Base-by-base conservation (phyloP, 2,888 invertebrate species). In the Mactromeris polynyma region DNA sequence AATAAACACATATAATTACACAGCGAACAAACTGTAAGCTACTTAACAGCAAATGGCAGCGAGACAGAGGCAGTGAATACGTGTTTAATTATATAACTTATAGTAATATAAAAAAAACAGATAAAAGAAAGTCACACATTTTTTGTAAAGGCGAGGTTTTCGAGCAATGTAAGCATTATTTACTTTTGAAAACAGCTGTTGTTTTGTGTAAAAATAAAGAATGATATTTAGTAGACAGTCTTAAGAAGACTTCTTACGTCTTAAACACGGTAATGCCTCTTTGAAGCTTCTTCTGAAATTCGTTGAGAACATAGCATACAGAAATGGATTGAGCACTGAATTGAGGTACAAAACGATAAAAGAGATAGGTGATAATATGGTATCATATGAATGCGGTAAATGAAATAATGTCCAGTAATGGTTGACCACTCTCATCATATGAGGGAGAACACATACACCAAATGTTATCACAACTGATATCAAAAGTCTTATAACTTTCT, bases 281-380 rank as follows among this genome's bases (percentile, higher is more conserved):
- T 98, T 97, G 98, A 99, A 98, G 31, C 98, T 98, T 95, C 98
- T 98, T 85, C 98, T 97, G 96, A 98, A 98, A 95, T 98, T 98
- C 90, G 98, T 98, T 2, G 98, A 98, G 83, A 99, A 97, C 96
- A 99, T 98, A 6, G 99, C 99, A 97, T 99, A 99, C 14, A 99
- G 97, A 83, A 99, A 97, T 0, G 99, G 99, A 97, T 99, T 99
- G 91, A 99, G 97, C 81, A 98, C 99, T 31, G 98, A 98, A 97
- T 99, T 99, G 97, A 98, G 98, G 96, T 98, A 99, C 78, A 98
- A 98, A 93, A 98, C 97, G 90, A 99, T 97, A 97, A 98, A 98
- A 36, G 98, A 98, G 90, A 98, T 97, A 0, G 99, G 98, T 14
- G 98, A 98, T 90, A 98, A 97, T 26, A 94, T 77, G 38, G 93